Base-by-base conservation (phyloP, 2,888 invertebrate genomes). In the Lasioglossum pauxillum region DNA sequence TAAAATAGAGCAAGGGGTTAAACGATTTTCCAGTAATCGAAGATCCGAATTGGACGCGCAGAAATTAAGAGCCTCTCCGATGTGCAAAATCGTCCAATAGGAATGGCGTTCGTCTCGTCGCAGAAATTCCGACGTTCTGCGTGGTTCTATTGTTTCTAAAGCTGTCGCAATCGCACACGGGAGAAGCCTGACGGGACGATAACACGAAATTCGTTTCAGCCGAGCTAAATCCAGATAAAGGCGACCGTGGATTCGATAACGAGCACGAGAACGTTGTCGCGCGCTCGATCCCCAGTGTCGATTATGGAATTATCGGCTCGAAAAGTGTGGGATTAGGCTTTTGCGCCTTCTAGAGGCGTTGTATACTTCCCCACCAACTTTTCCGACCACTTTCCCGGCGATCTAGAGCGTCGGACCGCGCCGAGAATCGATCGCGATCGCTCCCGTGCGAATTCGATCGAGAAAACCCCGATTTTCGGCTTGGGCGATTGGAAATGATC, bases 121-220 rank as follows among this genome's bases (percentile, higher is more conserved):
- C 64, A 16, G 1, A 27, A 60, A 60, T 60, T 60, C 14, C 16
- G 5, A 5, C 2, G 60, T 31, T 64, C 64, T 64, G 16, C 27
- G 64, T 27, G 16, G 16, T 27, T 27, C 16, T 64, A 31, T 7
- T 64, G 16, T 64, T 31, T 12, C 2, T 31, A 16, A 60, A 5
- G 60, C 27, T 60, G 60, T 60, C 27, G 27, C 60, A 27, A 60
- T 60, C 60, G 60, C 60, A 14, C 60, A 14, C 12, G 12, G 12
- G 14, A 12, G 53, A 23, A 1, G n/a, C 10, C 67, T 10, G 8
- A 41, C 69, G 23, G 12, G 5, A 7, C 41, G n/a, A 38, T 69
- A 69, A 69, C 41, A n/a, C 38, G 41, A 69, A 38, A 69, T 69
- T 69, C 69, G 69, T 38, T 35, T 69, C 35, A 69, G 35, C 67